Percentiles rank a stretch among this genome's conserved stretches.
Conservation (phyloP, 53 echinoderm and acorn worm species). For the Stichopus horrens region DNA sequence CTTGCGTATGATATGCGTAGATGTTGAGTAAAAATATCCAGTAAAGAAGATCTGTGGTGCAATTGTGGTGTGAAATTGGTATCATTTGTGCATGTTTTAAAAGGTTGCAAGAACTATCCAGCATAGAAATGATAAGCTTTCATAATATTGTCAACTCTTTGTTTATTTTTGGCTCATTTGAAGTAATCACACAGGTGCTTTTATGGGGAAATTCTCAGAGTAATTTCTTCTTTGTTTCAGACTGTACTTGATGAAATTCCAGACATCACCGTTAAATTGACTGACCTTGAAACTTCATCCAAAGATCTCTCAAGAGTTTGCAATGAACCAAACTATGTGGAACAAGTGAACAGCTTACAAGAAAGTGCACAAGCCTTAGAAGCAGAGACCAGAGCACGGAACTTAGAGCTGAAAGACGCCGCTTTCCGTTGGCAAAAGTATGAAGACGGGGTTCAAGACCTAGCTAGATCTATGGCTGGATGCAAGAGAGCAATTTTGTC, state of each 20-base stretch:
- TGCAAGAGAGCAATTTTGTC: slow-evolving; percentile 78
- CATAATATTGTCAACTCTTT: too few relatives aligned
- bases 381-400: slow-evolving; percentile 54
- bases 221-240: slow-evolving; percentile 21
- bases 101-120: too few relatives aligned
- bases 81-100: too few relatives aligned
- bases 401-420: slow-evolving; percentile 50
- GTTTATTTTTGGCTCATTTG: too few relatives aligned
- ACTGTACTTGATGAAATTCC: slow-evolving; percentile 62
- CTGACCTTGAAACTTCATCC: slow-evolving; percentile 52
- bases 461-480: slow-evolving; percentile 58
- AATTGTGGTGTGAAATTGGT: too few relatives aligned
- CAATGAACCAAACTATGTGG: slow-evolving; percentile 51
- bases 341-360: slow-evolving; percentile 48
- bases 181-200: too few relatives aligned
- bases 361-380: slow-evolving; percentile 49
- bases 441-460: slow-evolving; percentile 56
- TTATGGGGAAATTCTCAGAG: not conserved
- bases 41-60: too few relatives aligned
- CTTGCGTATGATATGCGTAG: too few relatives aligned
- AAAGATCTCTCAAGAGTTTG: slow-evolving; percentile 67
- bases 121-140: too few relatives aligned
- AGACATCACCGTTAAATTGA: slow-evolving; percentile 55
- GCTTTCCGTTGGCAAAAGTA: slow-evolving; percentile 73
- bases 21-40: too few relatives aligned